phyloP scores from a whole-genome alignment of 92 coral and sea anemone genomes.

The Zoanthus sociatus region DNA sequence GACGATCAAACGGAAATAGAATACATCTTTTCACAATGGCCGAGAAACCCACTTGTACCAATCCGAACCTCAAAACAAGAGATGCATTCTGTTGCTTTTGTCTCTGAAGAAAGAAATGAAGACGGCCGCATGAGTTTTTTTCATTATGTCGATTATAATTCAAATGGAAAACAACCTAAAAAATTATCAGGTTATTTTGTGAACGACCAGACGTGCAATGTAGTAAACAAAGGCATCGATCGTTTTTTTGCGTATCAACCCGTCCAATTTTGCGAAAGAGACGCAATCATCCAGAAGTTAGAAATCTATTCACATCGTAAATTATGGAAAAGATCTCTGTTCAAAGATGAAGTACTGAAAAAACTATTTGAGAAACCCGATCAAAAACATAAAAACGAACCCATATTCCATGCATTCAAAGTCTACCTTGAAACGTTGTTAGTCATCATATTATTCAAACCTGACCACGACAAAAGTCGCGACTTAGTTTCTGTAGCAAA shows the following conservation, averaged over 20 bases:
- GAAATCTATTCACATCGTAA: constrained; percentile 3
- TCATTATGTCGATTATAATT: background rate
- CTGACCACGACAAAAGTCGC: background rate
- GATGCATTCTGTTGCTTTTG: background rate
- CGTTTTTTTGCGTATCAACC: constrained; percentile 8
- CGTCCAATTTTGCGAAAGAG: background rate
- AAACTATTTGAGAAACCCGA: background rate
- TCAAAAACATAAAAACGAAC: background rate
- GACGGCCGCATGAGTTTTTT: background rate
- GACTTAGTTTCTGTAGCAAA: background rate
- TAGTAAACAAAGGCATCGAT: background rate
- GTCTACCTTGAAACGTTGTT: background rate
- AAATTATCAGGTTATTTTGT: background rate
- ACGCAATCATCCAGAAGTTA: background rate
- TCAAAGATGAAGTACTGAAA: background rate
- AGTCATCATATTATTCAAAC: background rate
- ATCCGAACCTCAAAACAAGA: background rate
- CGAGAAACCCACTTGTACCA: background rate
- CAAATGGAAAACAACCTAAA: background rate
- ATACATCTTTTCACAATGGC: background rate
- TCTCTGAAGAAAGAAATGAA: background rate
- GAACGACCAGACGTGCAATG: background rate
- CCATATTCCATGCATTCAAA: background rate
- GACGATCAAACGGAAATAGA: background rate
- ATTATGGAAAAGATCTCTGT: constrained; percentile 10